phyloP scores from a whole-genome alignment of 53 echinoderm and acorn worm genomes.

The Hippasteria phrygiana region DNA sequence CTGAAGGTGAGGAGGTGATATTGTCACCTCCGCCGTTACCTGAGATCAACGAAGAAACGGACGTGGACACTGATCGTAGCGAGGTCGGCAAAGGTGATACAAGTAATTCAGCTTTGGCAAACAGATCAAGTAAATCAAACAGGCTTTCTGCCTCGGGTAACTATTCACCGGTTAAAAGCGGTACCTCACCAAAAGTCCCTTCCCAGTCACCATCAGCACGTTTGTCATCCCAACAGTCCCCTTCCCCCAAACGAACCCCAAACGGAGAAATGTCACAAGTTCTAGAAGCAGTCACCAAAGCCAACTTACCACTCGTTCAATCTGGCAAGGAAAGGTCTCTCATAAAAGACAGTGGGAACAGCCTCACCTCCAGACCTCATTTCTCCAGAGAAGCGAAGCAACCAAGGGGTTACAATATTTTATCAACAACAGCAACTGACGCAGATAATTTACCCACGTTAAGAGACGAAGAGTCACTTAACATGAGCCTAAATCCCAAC shows the following conservation, averaged over 20 bases:
- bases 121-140: background rate
- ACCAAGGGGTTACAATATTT: background rate
- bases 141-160: background rate
- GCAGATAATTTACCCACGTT: too few relatives aligned
- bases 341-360: background rate
- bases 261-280: slow-evolving; percentile 2
- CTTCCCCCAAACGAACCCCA: background rate
- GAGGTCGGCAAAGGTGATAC: background rate
- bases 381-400: slow-evolving; percentile 38
- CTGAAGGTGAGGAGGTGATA: background rate
- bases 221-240: background rate
- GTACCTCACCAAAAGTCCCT: background rate
- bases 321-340: slow-evolving; percentile 16
- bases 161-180: background rate
- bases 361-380: slow-evolving; percentile 44
- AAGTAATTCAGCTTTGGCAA: background rate
- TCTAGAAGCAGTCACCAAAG: slow-evolving; percentile 1
- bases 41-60: slow-evolving; percentile 3
- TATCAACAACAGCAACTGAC: too few relatives aligned
- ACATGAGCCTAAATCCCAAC: slow-evolving; percentile 44
- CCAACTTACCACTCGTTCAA: slow-evolving; percentile 21
- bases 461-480: background rate
- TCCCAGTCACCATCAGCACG: background rate
- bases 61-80: background rate
- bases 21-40: slow-evolving; percentile 1